Evolutionary conservation across 2,113 vertebrate genomes (phyloP), one percentile per base, ranked within the genome.

Genomic region (Pipra filicauda): DNA sequence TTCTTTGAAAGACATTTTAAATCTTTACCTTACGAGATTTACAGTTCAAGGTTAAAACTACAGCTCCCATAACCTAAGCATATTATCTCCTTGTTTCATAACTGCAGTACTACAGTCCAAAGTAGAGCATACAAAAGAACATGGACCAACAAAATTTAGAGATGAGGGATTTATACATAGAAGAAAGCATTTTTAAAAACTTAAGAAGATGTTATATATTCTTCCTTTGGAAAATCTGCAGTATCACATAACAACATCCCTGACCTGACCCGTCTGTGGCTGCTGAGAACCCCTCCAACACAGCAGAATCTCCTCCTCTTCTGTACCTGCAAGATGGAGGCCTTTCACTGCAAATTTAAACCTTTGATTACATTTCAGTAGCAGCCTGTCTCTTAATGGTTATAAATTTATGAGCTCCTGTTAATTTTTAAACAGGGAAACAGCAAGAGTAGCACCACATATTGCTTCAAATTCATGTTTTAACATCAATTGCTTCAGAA

Each of bases 401-500:
- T 93, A 93, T 73, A 82, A 77, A 97, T 97, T 96, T 88, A 96
- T 93, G 94, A 97, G 80, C 10, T 21, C 19, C 24, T 78, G 31
- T 96, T 94, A 96, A 91, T 93, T 93, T 97, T 93, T 95, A 97
- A 97, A 96, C 46, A 93, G 73, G 30, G 66, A 91, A 96, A 96
- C 52, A 93, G 73, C 62, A 51, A 85, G 31, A 89, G 66, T 92
- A 72, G 62, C 48, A 95, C 65, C 59, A 84, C 26, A 57, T 70
- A 86, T 73, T 57, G 62, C 57, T 91, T 93, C 71, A 89, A 22
- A 96, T 80, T 95, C 67, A 61, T 83, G 81, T 88, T 96, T 76
- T 78, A 75, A 87, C 48, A 77, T 94, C 79, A 81, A 30, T 65
- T 88, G 73, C 67, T 74, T 85, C 85, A 78, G 81, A 87, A 91